Evolutionary conservation across 2,888 invertebrate species (phyloP).

Genomic region (Piscicola geometra): DNA sequence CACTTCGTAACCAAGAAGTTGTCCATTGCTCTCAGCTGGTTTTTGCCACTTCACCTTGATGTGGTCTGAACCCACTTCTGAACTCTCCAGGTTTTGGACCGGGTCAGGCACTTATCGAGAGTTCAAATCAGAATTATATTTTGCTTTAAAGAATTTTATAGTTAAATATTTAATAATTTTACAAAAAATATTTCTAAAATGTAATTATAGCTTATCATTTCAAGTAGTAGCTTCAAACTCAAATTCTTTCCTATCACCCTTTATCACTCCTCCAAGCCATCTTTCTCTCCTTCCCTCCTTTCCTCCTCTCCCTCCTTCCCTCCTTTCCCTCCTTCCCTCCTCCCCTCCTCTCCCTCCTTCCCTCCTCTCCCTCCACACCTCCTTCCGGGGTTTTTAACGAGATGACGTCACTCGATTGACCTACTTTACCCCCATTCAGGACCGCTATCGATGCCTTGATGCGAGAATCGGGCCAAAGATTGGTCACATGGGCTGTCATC

Average conservation of each 20-base stretch:
- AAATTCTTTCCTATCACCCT: not conserved
- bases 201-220: not conserved
- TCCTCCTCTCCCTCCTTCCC: no score
- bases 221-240: not conserved
- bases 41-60: constrained; percentile 71
- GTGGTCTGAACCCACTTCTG: constrained; percentile 49
- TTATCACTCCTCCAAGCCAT: no score
- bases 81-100: constrained; percentile 38
- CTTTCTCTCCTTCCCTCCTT: no score
- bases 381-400: constrained; percentile 54
- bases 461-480: constrained; percentile 55
- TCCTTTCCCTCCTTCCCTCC: no score
- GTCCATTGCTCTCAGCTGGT: constrained; percentile 85
- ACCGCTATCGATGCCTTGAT: constrained; percentile 74
- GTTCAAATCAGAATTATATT: not conserved
- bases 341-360: no score
- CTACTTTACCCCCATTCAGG: constrained; percentile 37
- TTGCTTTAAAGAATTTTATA: not conserved
- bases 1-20: constrained; percentile 82
- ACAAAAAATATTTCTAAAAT: not conserved
- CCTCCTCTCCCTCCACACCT: constrained; percentile 35
- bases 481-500: constrained; percentile 41
- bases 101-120: constrained; percentile 44
- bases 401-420: constrained; percentile 66
- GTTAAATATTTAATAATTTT: not conserved